These are phyloP conservation scores for Ephydatia muelleri DNA, from an alignment of 37 sponge, comb jelly and placozoan genomes.

Conservation along the genomic window DNA sequence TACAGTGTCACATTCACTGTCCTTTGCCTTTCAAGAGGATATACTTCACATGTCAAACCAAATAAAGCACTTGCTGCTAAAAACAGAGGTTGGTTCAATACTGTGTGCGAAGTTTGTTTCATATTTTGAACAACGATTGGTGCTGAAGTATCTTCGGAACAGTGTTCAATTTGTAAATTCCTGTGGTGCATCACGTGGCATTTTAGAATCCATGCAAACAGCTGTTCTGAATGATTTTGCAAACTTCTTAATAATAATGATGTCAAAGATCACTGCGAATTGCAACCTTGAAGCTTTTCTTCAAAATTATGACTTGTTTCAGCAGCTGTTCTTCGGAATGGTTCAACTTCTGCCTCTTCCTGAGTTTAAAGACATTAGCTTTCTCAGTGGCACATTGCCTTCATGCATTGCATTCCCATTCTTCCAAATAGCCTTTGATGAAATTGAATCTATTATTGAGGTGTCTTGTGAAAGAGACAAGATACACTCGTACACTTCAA, in stretches of 20 bases:
- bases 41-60: background rate
- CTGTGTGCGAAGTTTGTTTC: conserved; percentile 64
- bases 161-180: conserved; percentile 50
- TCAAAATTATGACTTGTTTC: background rate
- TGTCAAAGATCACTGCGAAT: conserved; percentile 60
- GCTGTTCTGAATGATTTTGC: conserved; percentile 60
- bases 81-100: conserved; percentile 50
- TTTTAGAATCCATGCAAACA: conserved; percentile 73
- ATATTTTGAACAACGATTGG: conserved; percentile 72
- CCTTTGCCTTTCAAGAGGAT: background rate
- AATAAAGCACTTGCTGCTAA: conserved; percentile 27
- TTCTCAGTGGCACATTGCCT: conserved; percentile 26
- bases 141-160: conserved; percentile 62
- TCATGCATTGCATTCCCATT: conserved; percentile 40
- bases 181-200: conserved; percentile 67
- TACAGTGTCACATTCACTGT: background rate
- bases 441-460: conserved; percentile 37
- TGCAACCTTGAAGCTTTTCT: conserved; percentile 67
- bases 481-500: background rate
- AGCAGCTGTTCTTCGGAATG: conserved; percentile 57
- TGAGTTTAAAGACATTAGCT: conserved; percentile 49
- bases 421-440: conserved; percentile 35
- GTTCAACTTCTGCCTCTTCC: conserved; percentile 46
- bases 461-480: conserved; percentile 15
- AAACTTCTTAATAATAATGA: conserved; percentile 74